Conservation (phyloP, 2,888 invertebrate genomes). For the Selenia dentaria region DNA sequence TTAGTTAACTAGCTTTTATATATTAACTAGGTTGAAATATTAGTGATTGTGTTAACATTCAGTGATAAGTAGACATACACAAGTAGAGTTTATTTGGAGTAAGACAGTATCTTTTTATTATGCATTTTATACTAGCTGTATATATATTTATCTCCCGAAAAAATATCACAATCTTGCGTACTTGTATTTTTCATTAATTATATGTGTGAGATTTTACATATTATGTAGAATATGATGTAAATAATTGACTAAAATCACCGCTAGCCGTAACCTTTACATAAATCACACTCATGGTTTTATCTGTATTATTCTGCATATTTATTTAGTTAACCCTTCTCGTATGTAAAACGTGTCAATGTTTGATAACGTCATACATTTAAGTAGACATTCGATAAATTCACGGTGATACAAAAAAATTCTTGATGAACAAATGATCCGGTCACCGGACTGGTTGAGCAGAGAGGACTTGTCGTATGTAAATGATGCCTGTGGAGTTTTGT, state of each 20-base stretch:
- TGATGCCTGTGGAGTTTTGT: neutral
- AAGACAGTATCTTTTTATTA: constrained; percentile 14
- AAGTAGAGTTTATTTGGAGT: constrained; percentile 21
- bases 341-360: neutral
- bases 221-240: constrained; percentile 28
- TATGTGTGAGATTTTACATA: constrained; percentile 17
- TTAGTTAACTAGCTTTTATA: no score
- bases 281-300: constrained; percentile 16
- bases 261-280: constrained; percentile 12
- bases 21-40: constrained; percentile 3
- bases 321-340: constrained; percentile 3
- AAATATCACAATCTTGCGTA: constrained; percentile 3
- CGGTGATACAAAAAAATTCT: no score
- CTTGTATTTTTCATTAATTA: neutral
- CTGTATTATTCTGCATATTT: constrained; percentile 5
- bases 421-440: no score
- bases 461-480: neutral
- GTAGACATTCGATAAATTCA: neutral
- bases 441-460: no score
- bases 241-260: constrained; percentile 24
- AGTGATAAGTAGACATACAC: constrained; percentile 26
- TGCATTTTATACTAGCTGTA: constrained; percentile 25
- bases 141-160: constrained; percentile 26
- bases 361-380: neutral
- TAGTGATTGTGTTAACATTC: constrained; percentile 23